Conservation (phyloP, 2,113 vertebrate genomes). For the Hippocampus barbouri region DNA sequence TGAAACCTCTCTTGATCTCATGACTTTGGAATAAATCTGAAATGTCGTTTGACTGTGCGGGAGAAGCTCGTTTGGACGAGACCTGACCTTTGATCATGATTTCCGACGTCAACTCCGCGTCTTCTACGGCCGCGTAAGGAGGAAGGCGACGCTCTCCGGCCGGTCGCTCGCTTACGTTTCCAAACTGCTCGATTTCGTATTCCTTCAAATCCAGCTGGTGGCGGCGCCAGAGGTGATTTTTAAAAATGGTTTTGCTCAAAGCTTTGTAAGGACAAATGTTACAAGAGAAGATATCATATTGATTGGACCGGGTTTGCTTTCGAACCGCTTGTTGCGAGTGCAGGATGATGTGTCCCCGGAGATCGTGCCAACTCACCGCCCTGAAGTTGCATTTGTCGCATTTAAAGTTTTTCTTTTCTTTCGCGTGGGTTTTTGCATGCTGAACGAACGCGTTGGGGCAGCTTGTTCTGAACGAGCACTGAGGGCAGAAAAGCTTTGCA, state of each 20-base stretch:
- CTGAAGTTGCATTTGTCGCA: conserved; percentile 92
- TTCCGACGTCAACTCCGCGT: conserved; percentile 61
- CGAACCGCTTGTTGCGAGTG: conserved; percentile 72
- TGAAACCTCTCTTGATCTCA: conserved; percentile 79
- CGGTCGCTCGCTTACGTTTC: conserved; percentile 36
- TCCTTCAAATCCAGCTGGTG: conserved; percentile 71
- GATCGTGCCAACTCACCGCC: conserved; percentile 80
- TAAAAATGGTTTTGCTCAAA: conserved; percentile 82
- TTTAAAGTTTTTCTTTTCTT: conserved; percentile 86
- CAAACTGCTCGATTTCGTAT: conserved; percentile 34
- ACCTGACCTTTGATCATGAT: conserved; percentile 56
- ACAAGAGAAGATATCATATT: conserved; percentile 68
- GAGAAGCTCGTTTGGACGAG: conserved; percentile 36
- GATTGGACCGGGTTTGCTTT: conserved; percentile 36
- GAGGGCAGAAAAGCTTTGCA: conserved; percentile 84
- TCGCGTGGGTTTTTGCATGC: conserved; percentile 91
- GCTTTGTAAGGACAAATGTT: conserved; percentile 86
- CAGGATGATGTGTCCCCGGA: conserved; percentile 83
- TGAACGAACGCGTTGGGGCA: conserved; percentile 90
- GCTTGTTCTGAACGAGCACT: conserved; percentile 90
- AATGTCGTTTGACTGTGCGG: conserved; percentile 75
- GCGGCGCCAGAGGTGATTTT: conserved; percentile 83
- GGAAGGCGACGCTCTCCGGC: conserved; percentile 24
- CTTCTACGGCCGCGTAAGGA: conserved; percentile 29
- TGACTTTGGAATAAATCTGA: conserved; percentile 81